Conservation (phyloP, 1,140 invertebrate species). For the Neocloeon triangulifer region DNA sequence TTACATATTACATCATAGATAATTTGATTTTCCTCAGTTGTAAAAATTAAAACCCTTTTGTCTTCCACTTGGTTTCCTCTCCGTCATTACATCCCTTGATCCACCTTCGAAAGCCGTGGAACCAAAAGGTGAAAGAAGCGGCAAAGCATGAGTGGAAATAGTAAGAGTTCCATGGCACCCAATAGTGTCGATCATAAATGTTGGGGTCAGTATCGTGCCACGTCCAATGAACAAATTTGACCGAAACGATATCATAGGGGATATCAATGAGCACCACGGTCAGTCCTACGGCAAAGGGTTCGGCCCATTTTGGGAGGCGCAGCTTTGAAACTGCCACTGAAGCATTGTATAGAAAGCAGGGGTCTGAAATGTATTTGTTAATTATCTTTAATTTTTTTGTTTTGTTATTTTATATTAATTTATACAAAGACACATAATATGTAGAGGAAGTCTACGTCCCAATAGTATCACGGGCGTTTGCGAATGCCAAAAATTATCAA, state of each 20-base stretch:
- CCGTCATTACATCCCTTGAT: conserved; percentile 1
- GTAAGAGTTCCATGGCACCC: conserved; percentile 56
- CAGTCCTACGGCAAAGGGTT: conserved; percentile 48
- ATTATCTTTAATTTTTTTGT: no score
- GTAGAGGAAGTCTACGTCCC: conserved; percentile 37
- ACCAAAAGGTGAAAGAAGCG: conserved; percentile 42
- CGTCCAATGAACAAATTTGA: conserved; percentile 62
- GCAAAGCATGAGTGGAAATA: conserved; percentile 60
- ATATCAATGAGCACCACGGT: conserved; percentile 47
- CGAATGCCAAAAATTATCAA: conserved; percentile 60
- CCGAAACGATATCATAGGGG: conserved; percentile 56
- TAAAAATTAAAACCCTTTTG: conserved; percentile 3
- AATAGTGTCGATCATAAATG: conserved; percentile 52
- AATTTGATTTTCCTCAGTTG: no score
- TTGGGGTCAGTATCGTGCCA: conserved; percentile 74
- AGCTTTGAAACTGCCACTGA: conserved; percentile 35
- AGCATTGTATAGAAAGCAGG: conserved; percentile 50
- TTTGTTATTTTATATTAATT: conserved; percentile 9
- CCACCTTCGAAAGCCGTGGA: conserved; percentile 28
- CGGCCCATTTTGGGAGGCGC: conserved; percentile 35
- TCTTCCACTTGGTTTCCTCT: neutral
- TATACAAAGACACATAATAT: conserved; percentile 50
- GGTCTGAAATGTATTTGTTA: conserved; percentile 40
- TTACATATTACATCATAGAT: no score
- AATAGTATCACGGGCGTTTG: conserved; percentile 46